Percentiles rank a stretch among this genome's conserved stretches.
phyloP scores from a whole-genome alignment of 2,797 vertebrate genomes.

The Orientallactaga sibirica region DNA sequence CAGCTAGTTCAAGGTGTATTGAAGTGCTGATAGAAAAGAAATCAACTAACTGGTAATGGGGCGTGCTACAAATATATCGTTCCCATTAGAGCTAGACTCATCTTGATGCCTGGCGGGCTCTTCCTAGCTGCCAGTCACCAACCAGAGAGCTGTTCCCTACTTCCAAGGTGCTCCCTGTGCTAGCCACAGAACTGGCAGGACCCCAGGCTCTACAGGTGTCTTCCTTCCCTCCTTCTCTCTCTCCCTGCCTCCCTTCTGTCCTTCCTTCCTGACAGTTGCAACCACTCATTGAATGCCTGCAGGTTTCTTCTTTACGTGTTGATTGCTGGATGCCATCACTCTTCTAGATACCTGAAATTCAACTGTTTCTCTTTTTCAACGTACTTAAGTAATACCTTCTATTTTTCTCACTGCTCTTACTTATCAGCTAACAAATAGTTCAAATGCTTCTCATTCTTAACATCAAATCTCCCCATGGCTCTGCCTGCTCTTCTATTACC shows the following conservation, averaged over 20 bases:
- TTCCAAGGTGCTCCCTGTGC: neutral
- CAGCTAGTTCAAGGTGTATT: neutral
- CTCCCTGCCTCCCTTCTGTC: too few relatives aligned
- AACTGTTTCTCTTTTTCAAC: neutral
- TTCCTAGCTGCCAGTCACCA: neutral
- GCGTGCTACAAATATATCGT: neutral
- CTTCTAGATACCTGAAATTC: neutral
- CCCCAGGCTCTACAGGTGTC: neutral
- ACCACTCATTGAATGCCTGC: neutral
- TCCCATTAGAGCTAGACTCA: neutral
- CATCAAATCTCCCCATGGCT: neutral
- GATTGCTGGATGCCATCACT: neutral
- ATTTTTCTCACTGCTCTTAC: neutral
- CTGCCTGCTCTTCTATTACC: slow-evolving; percentile 13
- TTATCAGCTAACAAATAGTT: slow-evolving; percentile 7
- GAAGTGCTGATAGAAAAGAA: neutral
- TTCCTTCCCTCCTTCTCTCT: too few relatives aligned
- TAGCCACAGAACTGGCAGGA: neutral
- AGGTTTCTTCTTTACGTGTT: neutral
- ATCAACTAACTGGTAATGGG: neutral
- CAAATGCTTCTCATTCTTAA: slow-evolving; percentile 16
- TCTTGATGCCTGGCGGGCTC: rapidly evolving
- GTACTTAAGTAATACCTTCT: neutral
- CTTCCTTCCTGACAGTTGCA: neutral
- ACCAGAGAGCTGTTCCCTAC: neutral